Conservation (phyloP, 92 coral and sea anemone genomes). For the Heliopora coerulea region DNA sequence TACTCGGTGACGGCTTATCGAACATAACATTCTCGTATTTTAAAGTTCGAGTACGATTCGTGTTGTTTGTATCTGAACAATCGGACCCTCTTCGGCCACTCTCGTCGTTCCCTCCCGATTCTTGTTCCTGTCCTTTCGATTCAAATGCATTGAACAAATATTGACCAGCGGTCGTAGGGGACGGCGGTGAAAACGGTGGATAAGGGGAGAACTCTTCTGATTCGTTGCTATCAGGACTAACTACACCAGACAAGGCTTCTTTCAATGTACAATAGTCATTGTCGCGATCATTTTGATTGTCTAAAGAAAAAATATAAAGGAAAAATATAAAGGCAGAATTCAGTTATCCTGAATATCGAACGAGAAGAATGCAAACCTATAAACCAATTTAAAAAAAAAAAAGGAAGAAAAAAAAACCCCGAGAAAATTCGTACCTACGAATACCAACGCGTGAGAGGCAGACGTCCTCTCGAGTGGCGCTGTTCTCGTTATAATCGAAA, state of each 20-base stretch:
- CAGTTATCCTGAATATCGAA: no score
- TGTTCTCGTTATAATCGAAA: no score
- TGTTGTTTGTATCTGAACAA: conserved; percentile 31
- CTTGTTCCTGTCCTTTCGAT: not conserved
- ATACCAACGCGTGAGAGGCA: no score
- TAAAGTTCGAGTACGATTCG: conserved; percentile 54
- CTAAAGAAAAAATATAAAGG: not conserved
- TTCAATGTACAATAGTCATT: conserved; percentile 34
- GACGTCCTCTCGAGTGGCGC: no score
- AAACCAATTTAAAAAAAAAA: no score
- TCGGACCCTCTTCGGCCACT: conserved; percentile 41
- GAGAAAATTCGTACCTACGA: no score
- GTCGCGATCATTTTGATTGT: not conserved
- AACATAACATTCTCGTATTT: conserved; percentile 93
- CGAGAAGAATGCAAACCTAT: no score
- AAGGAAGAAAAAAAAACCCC: no score
- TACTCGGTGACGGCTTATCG: conserved; percentile 56
- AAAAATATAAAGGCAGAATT: no score
- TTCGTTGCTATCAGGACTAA: conserved; percentile 4
- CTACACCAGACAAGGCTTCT: conserved; percentile 31
- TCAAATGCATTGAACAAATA: conserved; percentile 57
- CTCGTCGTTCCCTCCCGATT: conserved; percentile 42
- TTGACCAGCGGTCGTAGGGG: conserved; percentile 78
- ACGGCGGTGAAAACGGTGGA: conserved; percentile 88
- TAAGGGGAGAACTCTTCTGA: conserved; percentile 29